These are phyloP conservation scores for Zygogramma bicolorata DNA, from an alignment of 2,888 invertebrate genomes.

Conservation along the genomic window DNA sequence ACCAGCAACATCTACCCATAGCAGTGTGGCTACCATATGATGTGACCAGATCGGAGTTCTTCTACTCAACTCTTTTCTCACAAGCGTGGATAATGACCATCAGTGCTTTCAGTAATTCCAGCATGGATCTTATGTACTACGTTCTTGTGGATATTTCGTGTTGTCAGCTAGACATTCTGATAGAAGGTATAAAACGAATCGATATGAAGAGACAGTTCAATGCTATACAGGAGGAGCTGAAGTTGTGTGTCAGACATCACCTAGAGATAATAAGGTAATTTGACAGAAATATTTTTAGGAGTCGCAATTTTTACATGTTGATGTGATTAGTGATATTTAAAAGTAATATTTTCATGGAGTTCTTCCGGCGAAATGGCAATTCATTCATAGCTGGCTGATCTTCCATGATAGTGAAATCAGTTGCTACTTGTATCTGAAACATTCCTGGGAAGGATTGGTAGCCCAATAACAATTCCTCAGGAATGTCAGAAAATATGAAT, in stretches of 20 bases:
- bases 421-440: too few relatives aligned
- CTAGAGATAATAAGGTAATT: background rate
- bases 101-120: background rate
- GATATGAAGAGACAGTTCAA: background rate
- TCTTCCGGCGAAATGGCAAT: too few relatives aligned
- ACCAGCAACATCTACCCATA: background rate
- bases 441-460: too few relatives aligned
- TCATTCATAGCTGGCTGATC: too few relatives aligned
- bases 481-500: too few relatives aligned
- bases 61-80: background rate
- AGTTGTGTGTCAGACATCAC: background rate
- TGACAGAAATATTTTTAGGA: background rate
- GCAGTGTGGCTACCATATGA: constrained; percentile 10
- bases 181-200: background rate
- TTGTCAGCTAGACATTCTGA: constrained; percentile 19
- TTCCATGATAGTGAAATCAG: too few relatives aligned
- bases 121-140: constrained; percentile 10
- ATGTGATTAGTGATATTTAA: too few relatives aligned
- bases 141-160: constrained; percentile 11
- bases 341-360: too few relatives aligned
- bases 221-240: background rate
- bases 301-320: too few relatives aligned
- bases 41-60: background rate
- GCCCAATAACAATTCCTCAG: too few relatives aligned
- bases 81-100: background rate